These are phyloP conservation scores for Hylaeus anthracinus DNA, from an alignment of 1,140 invertebrate genomes.

Conservation along the genomic window DNA sequence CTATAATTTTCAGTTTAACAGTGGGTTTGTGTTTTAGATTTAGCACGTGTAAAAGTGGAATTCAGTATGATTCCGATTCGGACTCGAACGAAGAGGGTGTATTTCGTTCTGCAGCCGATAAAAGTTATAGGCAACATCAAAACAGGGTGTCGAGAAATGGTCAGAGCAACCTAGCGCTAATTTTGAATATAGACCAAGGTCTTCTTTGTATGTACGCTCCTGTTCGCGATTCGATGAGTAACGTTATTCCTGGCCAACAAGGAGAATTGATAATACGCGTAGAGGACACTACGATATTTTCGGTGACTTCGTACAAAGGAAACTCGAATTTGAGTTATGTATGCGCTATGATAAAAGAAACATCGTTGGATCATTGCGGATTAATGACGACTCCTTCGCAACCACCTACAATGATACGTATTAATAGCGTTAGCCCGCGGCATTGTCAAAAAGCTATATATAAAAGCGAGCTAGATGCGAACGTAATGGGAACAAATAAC, in stretches of 20 bases:
- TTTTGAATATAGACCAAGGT: slow-evolving; percentile 87
- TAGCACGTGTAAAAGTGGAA: slow-evolving; percentile 87
- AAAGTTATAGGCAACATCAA: slow-evolving; percentile 78
- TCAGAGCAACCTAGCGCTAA: slow-evolving; percentile 86
- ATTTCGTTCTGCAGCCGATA: slow-evolving; percentile 88
- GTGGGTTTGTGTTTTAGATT: slow-evolving; percentile 65
- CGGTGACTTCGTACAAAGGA: slow-evolving; percentile 88
- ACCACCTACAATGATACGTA: slow-evolving; percentile 82
- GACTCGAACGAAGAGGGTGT: slow-evolving; percentile 85
- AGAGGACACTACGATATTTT: slow-evolving; percentile 88
- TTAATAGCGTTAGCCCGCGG: slow-evolving; percentile 82
- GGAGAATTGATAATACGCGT: slow-evolving; percentile 89
- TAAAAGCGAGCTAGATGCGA: slow-evolving; percentile 82
- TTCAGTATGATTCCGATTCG: slow-evolving; percentile 83
- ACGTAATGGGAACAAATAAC: slow-evolving; percentile 69
- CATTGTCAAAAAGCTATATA: slow-evolving; percentile 85
- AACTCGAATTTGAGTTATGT: slow-evolving; percentile 88
- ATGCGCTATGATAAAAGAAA: slow-evolving; percentile 86
- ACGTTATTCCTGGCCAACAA: slow-evolving; percentile 87
- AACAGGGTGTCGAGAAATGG: slow-evolving; percentile 73
- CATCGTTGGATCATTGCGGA: slow-evolving; percentile 88
- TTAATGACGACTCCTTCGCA: slow-evolving; percentile 83
- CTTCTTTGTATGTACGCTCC: slow-evolving; percentile 87
- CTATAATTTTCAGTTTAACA: not conserved
- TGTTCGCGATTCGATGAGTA: slow-evolving; percentile 85